Base-by-base conservation (phyloP, 2,888 invertebrate species). In the Ferdinandea cuprea region DNA sequence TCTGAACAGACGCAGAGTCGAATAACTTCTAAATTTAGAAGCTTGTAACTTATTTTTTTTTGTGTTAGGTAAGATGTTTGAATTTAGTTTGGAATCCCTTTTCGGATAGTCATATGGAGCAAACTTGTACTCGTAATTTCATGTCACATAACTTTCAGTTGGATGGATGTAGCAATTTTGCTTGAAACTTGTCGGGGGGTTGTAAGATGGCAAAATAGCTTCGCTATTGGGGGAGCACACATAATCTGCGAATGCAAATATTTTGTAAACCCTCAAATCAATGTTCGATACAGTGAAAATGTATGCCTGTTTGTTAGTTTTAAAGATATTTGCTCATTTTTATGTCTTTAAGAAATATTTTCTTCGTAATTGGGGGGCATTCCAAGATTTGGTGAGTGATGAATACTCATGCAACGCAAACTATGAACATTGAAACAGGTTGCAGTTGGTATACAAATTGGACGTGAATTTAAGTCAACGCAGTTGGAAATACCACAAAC, bases 261-360 rank as follows among this genome's bases (percentile, higher is more conserved):
- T 56, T 40, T n/a, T 56, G 25, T 8, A 56, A 37, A 15, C 56
- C 37, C 37, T 40, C 40, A 37, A 56, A 56, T 40, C 56, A 9
- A 56, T 40, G 25, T 25, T 40, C 56, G 25, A 40, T 56, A 32
- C 32, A 52, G 13, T n/a, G 11, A 28, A 4, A 1, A 7, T 28
- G 6, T 7, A 7, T 7, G 6, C 28, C 28, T 7, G 7, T 28
- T 0, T 6, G 0, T 6, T 28, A n/a, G n/a, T n/a, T n/a, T n/a
- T n/a, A n/a, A n/a, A n/a, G n/a, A n/a, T n/a, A n/a, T n/a, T n/a
- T n/a, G n/a, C n/a, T n/a, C n/a, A n/a, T n/a, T n/a, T n/a, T n/a
- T n/a, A n/a, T n/a, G n/a, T n/a, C n/a, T n/a, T n/a, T n/a, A n/a
- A n/a, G n/a, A n/a, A n/a, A n/a, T n/a, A n/a, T n/a, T n/a, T n/a